Percentiles rank a stretch among this genome's conserved stretches.
These are phyloP conservation scores for Lindbergichthys nudifrons DNA, from an alignment of 2,797 vertebrate species.

Conservation along the genomic window DNA sequence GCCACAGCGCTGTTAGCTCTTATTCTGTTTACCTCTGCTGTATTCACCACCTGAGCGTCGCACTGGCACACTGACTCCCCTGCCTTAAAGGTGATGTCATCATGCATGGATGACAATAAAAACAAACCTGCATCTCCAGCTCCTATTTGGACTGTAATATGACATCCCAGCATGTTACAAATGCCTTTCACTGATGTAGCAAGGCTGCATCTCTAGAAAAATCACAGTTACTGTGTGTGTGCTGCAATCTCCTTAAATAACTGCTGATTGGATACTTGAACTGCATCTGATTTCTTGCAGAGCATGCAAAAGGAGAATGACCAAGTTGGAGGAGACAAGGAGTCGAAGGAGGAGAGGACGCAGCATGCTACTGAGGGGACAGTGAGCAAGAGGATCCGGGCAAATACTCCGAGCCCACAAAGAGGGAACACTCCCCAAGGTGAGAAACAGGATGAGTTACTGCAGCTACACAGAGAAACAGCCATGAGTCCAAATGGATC, in stretches of 20 bases:
- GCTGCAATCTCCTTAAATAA: background rate
- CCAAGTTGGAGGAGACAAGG: slow-evolving; percentile 78
- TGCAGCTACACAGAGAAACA: background rate
- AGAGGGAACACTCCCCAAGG: slow-evolving; percentile 83
- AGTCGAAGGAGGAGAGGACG: slow-evolving; percentile 72
- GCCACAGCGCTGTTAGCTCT: background rate
- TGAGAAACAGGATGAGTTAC: slow-evolving; percentile 73
- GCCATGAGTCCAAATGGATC: background rate
- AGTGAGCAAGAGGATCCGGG: slow-evolving; percentile 78
- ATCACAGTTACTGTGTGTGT: background rate
- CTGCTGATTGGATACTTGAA: background rate
- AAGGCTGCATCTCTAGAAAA: background rate
- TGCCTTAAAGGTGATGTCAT: slow-evolving; percentile 48
- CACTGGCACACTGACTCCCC: background rate
- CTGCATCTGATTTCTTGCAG: slow-evolving; percentile 12
- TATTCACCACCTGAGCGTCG: slow-evolving; percentile 17
- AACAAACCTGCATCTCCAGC: slow-evolving; percentile 18
- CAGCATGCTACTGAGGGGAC: slow-evolving; percentile 77
- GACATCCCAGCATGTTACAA: background rate
- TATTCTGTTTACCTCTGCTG: slow-evolving; percentile 39
- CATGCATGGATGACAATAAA: slow-evolving; percentile 26
- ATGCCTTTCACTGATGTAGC: background rate
- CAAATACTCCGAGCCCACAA: slow-evolving; percentile 81
- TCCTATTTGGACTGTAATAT: background rate
- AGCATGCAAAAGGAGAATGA: slow-evolving; percentile 90